phyloP scores from a whole-genome alignment of 2,113 vertebrate genomes.

The Oncorhynchus nerka region DNA sequence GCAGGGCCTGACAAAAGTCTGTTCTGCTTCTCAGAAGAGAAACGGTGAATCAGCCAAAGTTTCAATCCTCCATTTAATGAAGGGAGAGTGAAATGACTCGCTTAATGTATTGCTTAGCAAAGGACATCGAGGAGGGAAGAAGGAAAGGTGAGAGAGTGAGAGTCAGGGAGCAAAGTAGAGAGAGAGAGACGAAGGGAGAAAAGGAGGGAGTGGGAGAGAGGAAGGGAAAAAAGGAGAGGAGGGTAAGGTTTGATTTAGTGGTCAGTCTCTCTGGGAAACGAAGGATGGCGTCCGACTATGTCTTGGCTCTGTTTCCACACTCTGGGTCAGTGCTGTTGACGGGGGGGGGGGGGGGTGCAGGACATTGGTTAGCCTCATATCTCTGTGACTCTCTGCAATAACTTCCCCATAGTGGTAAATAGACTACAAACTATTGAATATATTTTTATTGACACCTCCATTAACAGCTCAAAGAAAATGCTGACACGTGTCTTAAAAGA shows the following conservation, averaged over 20 bases:
- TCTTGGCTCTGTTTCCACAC: background rate
- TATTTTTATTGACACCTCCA: no score
- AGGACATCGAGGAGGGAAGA: conserved; percentile 2
- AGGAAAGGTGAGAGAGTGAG: background rate
- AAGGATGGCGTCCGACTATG: conserved; percentile 2
- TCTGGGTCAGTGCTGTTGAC: background rate
- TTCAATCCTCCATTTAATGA: conserved; percentile 34
- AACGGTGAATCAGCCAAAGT: conserved; percentile 40
- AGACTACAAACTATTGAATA: no score
- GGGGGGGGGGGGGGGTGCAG: no score
- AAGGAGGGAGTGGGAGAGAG: background rate
- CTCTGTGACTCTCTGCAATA: background rate
- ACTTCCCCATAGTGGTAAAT: background rate
- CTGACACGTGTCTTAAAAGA: no score
- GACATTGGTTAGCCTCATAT: background rate
- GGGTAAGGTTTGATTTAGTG: conserved; percentile 13
- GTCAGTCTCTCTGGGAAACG: conserved; percentile 18
- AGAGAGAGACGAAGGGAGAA: background rate
- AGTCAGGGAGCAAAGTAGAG: background rate
- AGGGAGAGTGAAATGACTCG: conserved; percentile 31
- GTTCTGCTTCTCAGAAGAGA: conserved; percentile 40
- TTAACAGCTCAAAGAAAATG: no score
- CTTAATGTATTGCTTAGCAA: conserved; percentile 32
- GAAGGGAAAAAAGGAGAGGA: background rate
- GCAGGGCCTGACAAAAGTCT: conserved; percentile 30